Conservation (phyloP, 2,113 vertebrate species). For the Donacobius atricapilla region DNA sequence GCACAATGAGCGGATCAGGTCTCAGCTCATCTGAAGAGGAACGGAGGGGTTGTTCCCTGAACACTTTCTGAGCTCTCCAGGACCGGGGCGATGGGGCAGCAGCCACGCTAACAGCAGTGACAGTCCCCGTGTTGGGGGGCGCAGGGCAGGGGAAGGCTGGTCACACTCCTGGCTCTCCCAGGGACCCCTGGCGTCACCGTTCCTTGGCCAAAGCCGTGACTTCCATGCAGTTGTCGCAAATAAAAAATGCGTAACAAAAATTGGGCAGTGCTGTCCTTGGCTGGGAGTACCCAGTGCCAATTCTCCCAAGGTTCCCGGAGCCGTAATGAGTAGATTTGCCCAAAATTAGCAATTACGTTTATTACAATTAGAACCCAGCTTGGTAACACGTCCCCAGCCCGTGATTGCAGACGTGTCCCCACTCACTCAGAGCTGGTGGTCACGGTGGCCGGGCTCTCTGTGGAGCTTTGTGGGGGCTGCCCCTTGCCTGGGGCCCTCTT, state of each 20-base stretch:
- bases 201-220: neutral
- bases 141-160: neutral
- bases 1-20: neutral
- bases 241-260: neutral
- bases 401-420: accelerated
- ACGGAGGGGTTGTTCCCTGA: neutral
- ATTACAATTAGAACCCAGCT: neutral
- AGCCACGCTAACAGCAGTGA: neutral
- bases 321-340: neutral
- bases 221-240: neutral
- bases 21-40: neutral
- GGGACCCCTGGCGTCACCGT: accelerated
- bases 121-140: neutral
- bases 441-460: accelerated
- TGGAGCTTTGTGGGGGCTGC: neutral
- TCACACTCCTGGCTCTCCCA: neutral
- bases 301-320: neutral
- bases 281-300: accelerated
- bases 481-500: neutral
- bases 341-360: neutral
- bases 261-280: neutral
- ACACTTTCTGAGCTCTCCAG: neutral
- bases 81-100: neutral
- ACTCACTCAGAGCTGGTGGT: accelerated
- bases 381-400: accelerated